Conservation (phyloP, 2,797 vertebrate species). For the Apogon talboti region DNA sequence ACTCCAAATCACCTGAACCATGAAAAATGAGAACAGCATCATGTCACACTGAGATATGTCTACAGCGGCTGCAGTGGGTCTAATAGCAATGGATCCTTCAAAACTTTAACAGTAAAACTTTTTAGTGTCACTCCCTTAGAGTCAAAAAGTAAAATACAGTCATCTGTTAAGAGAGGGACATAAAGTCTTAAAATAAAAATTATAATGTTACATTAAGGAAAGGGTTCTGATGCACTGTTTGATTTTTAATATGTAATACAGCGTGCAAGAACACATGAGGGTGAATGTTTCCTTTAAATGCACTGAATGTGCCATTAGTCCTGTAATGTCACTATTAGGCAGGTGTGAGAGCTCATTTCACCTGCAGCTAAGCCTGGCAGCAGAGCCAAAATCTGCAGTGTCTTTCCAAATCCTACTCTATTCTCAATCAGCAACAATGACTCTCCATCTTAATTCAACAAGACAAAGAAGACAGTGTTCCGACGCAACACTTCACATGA, state of each 20-base stretch:
- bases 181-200: not conserved
- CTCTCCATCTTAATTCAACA: constrained; percentile 2
- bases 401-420: constrained; percentile 6
- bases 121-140: constrained; percentile 5
- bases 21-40: constrained; percentile 16
- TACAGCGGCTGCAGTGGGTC: constrained; percentile 7
- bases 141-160: constrained; percentile 16
- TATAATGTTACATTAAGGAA: not conserved
- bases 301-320: not conserved
- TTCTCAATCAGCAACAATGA: constrained; percentile 24
- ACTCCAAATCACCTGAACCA: constrained; percentile 13
- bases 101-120: constrained; percentile 1
- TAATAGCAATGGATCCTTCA: constrained; percentile 10
- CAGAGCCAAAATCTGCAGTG: constrained; percentile 4
- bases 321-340: not conserved
- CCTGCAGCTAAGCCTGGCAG: not conserved
- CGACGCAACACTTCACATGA: not conserved
- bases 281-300: not conserved
- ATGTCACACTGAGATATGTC: constrained; percentile 20
- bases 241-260: not conserved
- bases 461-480: constrained; percentile 1
- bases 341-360: constrained; percentile 28
- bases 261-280: not conserved
- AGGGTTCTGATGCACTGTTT: no score
- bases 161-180: not conserved